Conservation (phyloP, 30 jellyfish, hydroid and myxozoan genomes). For the Nemopilema nomurai region DNA sequence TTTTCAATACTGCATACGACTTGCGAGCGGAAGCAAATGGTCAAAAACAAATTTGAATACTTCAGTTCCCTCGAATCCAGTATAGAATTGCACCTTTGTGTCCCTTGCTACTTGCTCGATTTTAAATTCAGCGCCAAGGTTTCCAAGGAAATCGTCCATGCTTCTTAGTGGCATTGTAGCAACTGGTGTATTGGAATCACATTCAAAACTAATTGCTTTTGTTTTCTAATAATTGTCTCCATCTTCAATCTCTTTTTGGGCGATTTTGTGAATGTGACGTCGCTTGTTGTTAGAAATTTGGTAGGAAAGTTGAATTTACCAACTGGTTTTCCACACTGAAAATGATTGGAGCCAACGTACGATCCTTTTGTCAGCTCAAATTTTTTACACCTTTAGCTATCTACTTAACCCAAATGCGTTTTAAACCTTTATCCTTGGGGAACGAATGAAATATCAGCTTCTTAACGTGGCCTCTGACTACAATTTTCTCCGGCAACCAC, state of each 20-base stretch:
- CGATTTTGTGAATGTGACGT: not conserved
- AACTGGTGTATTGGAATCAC: no score
- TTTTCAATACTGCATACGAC: conserved; percentile 52
- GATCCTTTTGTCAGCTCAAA: not conserved
- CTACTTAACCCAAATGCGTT: not conserved
- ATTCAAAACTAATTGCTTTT: no score
- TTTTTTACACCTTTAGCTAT: not conserved
- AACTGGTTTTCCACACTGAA: not conserved
- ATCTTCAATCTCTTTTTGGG: conserved; percentile 4
- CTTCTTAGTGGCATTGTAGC: no score
- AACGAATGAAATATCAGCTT: conserved; percentile 1
- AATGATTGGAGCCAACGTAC: not conserved
- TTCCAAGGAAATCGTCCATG: no score
- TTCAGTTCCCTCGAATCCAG: conserved; percentile 11
- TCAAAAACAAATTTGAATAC: not conserved
- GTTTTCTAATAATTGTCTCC: no score
- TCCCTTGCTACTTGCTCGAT: conserved; percentile 28
- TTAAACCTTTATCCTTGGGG: conserved; percentile 1
- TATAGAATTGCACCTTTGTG: conserved; percentile 7
- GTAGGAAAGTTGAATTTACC: not conserved
- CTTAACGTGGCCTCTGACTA: conserved; percentile 4
- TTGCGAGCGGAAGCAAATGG: conserved; percentile 12
- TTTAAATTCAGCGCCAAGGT: not conserved
- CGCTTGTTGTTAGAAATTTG: not conserved
- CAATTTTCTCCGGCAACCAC: not conserved